A percentile compares a stretch with the other conserved stretches of the same genome.
phyloP scores from a whole-genome alignment of 2,797 vertebrate species.

The Sebastes diploproa region DNA sequence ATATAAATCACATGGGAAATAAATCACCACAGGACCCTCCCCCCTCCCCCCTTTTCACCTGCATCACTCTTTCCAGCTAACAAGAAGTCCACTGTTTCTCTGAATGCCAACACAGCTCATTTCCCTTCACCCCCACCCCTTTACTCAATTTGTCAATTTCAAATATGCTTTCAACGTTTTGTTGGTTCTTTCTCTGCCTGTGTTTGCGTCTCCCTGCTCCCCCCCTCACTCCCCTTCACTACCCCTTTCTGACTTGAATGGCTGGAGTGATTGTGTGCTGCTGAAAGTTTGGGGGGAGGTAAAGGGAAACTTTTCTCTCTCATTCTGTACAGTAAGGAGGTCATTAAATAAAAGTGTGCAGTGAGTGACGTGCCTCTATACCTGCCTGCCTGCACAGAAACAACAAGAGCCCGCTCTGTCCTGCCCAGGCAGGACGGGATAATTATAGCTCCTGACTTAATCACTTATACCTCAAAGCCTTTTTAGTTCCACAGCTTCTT shows the following conservation, averaged over 20 bases:
- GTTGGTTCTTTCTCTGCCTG: slow-evolving; percentile 46
- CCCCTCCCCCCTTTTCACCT: slow-evolving; percentile 41
- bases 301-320: slow-evolving; percentile 52
- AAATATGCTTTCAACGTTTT: slow-evolving; percentile 56
- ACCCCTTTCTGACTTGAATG: slow-evolving; percentile 22
- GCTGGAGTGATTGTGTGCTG: slow-evolving; percentile 63
- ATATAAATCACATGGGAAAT: slow-evolving; percentile 62
- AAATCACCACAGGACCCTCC: slow-evolving; percentile 46
- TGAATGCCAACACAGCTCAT: slow-evolving; percentile 38
- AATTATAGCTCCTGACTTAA: slow-evolving; percentile 73
- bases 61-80: slow-evolving; percentile 55
- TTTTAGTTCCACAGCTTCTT: slow-evolving; percentile 39
- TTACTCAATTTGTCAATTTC: slow-evolving; percentile 64
- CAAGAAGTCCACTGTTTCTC: slow-evolving; percentile 59
- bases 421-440: slow-evolving; percentile 76
- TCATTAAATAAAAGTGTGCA: slow-evolving; percentile 79
- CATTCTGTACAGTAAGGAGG: slow-evolving; percentile 67
- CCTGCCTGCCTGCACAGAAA: slow-evolving; percentile 53
- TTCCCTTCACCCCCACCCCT: slow-evolving; percentile 18
- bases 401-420: slow-evolving; percentile 73
- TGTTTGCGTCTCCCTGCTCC: slow-evolving; percentile 32
- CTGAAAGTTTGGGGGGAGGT: slow-evolving; percentile 64
- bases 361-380: slow-evolving; percentile 64
- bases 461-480: slow-evolving; percentile 68
- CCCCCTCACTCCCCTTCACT: background rate